Base-by-base conservation (phyloP, 2,888 invertebrate species). In the Acanthosoma haemorrhoidale region DNA sequence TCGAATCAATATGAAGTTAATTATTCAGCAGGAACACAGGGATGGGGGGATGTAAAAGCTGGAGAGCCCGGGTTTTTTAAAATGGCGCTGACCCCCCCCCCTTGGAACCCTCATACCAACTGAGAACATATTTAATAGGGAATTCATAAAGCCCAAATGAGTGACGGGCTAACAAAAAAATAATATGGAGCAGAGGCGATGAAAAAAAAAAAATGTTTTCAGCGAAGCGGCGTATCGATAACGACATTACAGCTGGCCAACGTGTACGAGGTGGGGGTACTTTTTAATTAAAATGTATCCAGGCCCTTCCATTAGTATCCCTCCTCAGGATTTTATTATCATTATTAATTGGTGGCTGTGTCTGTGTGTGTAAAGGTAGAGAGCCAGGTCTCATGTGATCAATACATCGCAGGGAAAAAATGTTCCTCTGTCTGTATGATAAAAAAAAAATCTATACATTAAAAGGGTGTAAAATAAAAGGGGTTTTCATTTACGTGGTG, bases 1-100 rank as follows among this genome's bases (percentile, higher is more conserved):
- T 71, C 72, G 72, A 73, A 73, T 73, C 72, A 73, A 73, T 73
- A 73, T 69, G 69, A 63, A 71, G 72, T 73, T 73, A 73, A 73
- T 73, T 73, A 73, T 73, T 73, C 71, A 73, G 69, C 69, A 60
- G 71, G 51, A 51, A 51, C 51, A 51, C 25, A 25, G 18, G 41
- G 34, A 13, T 29, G 36, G 59, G 32, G 43, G 31, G 64, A 64
- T 70, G 70, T 70, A 70, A 70, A 70, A 64, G 43, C 43, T 31
- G n/a, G 68, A 25, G 58, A 29, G 31, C 31, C 18, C 38, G 51
- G 34, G 9, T 31, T 61, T 71, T 72, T 72, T 72, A 69, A 72
- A 72, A 72, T 72, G 72, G 72, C 72, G 32, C 68, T 61, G n/a
- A 13, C 66, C 58, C 51, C 64, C 57, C 59, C 69, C 67, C 72